Base-by-base conservation (phyloP, 1,140 invertebrate species). In the Pogonomyrmex barbatus region DNA sequence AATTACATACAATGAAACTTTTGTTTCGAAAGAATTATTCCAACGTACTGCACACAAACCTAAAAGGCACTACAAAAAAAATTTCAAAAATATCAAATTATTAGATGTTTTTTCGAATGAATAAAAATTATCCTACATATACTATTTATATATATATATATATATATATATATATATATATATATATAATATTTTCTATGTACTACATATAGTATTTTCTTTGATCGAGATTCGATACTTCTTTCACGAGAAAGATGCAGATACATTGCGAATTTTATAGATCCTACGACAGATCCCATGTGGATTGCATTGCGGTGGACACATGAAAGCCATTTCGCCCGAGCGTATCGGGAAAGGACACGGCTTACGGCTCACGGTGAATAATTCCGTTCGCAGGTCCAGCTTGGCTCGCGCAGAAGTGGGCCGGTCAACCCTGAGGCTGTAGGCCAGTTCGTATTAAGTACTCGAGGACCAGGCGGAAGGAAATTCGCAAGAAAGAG, bases 401-500 rank as follows among this genome's bases (percentile, higher is more conserved):
- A 79, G 45, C 54, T 62, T 33, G 60, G n/a, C 14, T 12, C 52
- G 24, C 47, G 54, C 50, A 82, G 24, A 91, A 91, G 89, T 91
- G 89, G 89, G 75, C 77, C 89, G 89, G 36, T 81, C 47, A 17
- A 62, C 71, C 89, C 79, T 14, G 70, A 62, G 89, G 90, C 90
- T 89, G 39, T 91, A 91, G 90, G 90, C 81, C 90, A 90, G 60
- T 50, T 36, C 50, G 86, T 71, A 70, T 90, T 88, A 87, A 76
- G 76, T 56, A 42, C 54, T 14, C 30, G 76, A 47, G 33, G 71
- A 75, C 62, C 75, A 52, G 45, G 24, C 83, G 63, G 52, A 85
- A 78, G 68, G 54, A 71, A 73, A 73, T 73, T 71, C 42, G 30
- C 50, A 33, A 68, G 47, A 52, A 70, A 36, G n/a, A 47, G 30